Base-by-base conservation (phyloP, 2,797 vertebrate genomes). In the Myotis pilosus region DNA sequence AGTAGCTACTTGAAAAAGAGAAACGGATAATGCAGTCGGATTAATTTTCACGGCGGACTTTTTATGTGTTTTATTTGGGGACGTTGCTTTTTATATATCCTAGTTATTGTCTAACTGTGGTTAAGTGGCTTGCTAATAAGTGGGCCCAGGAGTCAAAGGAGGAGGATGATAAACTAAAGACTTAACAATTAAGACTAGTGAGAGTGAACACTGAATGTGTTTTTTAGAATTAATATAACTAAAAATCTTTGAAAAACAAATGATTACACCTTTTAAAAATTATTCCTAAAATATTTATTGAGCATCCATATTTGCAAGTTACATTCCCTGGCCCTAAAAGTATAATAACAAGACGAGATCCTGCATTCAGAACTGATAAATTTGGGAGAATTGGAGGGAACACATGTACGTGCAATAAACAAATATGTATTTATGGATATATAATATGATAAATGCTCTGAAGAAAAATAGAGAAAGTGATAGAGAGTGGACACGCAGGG, bases 71-170 rank as follows among this genome's bases (percentile, higher is more conserved):
- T 91, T 94, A 91, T 93, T 93, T 92, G 94, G 95, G 76, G 83
- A 96, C 90, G 76, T 86, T 93, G 90, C 94, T 98, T 97, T 97
- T 96, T 97, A 97, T 97, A 91, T 96, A 79, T 94, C 53, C 95
- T 97, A 94, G 95, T 97, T 98, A 98, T 98, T 98, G 98, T 98
- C 97, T 98, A 97, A 97, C 96, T 97, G 80, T 98, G 96, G 92
- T 95, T 96, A 97, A 98, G 96, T 97, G 98, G 96, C 97, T 97
- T 95, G 94, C 96, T 98, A 98, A 98, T 98, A 98, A 98, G 95
- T 97, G 93, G 96, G 97, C 98, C 97, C 95, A 94, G 96, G 97
- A 97, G 96, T 97, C 98, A 97, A 97, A 95, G 82, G 93, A 95
- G 92, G 93, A 97, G 97, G 95, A 95, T 97, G 97, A 97, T 97